Percentiles rank a stretch among this genome's conserved stretches.
Evolutionary conservation across 2,113 vertebrate genomes (phyloP).

Genomic region (Gymnorhina tibicen): DNA sequence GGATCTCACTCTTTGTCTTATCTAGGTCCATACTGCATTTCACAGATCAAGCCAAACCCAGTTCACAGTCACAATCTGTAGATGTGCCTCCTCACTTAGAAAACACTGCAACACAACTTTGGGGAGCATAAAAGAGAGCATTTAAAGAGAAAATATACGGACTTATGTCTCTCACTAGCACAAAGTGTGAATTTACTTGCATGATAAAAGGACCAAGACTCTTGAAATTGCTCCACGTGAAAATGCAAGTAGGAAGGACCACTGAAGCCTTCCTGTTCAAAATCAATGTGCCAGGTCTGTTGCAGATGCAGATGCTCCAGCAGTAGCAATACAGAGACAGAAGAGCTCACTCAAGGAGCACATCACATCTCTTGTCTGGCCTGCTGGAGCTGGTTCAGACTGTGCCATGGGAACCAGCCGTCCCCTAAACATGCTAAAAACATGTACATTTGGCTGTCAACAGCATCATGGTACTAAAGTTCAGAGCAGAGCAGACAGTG

Average conservation of each 20-base stretch:
- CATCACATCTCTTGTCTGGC: accelerated
- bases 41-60: not conserved
- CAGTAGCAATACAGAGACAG: not conserved
- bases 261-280: not conserved
- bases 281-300: not conserved
- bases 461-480: not conserved
- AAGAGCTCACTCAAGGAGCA: not conserved
- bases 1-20: not conserved
- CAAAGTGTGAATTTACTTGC: not conserved
- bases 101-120: not conserved
- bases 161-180: not conserved
- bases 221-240: not conserved
- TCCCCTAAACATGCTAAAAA: not conserved
- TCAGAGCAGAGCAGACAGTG: not conserved
- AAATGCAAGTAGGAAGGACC: not conserved
- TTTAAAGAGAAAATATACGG: not conserved
- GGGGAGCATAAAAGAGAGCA: not conserved
- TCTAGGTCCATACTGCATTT: not conserved
- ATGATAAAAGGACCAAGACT: not conserved
- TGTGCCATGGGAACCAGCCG: not conserved
- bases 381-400: not conserved
- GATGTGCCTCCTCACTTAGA: not conserved
- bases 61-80: not conserved
- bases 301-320: not conserved
- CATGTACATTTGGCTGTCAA: not conserved